phyloP scores from a whole-genome alignment of 2,797 vertebrate genomes.

The Sphaeramia orbicularis region DNA sequence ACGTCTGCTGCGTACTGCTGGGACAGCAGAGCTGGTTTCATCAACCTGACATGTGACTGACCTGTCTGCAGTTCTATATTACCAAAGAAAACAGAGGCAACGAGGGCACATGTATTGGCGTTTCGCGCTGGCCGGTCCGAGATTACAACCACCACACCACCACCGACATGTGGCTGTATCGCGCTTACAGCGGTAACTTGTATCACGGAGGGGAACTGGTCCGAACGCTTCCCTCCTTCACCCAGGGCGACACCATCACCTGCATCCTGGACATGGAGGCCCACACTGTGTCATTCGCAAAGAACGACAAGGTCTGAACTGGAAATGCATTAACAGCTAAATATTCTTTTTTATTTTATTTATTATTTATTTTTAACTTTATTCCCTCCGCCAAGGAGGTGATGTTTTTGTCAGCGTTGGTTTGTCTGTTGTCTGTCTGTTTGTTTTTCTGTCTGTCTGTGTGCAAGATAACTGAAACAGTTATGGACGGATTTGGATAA shows the following conservation, averaged over 20 bases:
- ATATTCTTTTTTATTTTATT: no score
- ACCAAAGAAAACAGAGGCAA: constrained; percentile 89
- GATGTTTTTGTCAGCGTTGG: no score
- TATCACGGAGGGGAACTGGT: constrained; percentile 88
- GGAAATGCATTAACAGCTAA: background rate
- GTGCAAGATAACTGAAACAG: no score
- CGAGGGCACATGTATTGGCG: constrained; percentile 87
- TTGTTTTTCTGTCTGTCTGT: no score
- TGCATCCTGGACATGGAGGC: constrained; percentile 90
- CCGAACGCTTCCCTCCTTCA: constrained; percentile 86
- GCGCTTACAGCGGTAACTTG: constrained; percentile 88
- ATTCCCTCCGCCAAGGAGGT: no score
- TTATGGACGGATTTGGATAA: no score
- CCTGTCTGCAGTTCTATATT: constrained; percentile 81
- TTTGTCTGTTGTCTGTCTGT: no score
- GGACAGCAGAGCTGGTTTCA: background rate
- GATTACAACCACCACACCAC: constrained; percentile 90
- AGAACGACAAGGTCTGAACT: constrained; percentile 86
- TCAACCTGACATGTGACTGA: background rate
- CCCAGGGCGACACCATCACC: constrained; percentile 88
- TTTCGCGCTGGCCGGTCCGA: constrained; percentile 87
- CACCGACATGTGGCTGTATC: constrained; percentile 90
- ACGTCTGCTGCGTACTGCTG: background rate
- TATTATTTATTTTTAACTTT: no score
- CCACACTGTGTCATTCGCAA: constrained; percentile 87